Evolutionary conservation across 2,113 vertebrate genomes (phyloP).

Genomic region (Malaclemys terrapin): DNA sequence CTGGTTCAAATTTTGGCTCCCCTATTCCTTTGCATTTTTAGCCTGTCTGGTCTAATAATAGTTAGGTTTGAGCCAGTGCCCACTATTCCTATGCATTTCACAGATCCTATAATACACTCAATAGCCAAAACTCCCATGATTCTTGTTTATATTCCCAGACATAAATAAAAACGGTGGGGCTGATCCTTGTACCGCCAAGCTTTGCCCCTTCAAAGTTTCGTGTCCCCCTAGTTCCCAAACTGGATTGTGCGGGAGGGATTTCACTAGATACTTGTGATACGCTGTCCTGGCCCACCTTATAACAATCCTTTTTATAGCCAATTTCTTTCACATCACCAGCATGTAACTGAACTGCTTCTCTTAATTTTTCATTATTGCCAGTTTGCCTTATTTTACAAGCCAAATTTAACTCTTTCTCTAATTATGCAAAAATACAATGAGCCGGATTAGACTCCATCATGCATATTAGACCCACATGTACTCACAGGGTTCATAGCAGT

Average conservation of each 20-base stretch:
- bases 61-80: accelerated
- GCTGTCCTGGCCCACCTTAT: neutral
- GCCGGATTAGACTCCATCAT: neutral
- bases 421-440: neutral
- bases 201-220: neutral
- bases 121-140: neutral
- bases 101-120: neutral
- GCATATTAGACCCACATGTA: neutral
- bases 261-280: neutral
- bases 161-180: neutral
- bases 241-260: neutral
- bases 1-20: accelerated
- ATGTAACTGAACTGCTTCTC: neutral
- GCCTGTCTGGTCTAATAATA: accelerated
- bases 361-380: neutral
- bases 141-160: neutral
- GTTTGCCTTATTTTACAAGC: neutral
- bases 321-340: neutral
- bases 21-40: neutral
- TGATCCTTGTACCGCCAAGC: neutral
- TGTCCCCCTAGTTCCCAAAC: neutral
- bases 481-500: neutral
- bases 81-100: neutral
- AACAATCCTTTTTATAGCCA: neutral
- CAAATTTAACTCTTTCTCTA: neutral